Conservation (phyloP, 53 echinoderm and acorn worm species). For the Hippasteria phrygiana region DNA sequence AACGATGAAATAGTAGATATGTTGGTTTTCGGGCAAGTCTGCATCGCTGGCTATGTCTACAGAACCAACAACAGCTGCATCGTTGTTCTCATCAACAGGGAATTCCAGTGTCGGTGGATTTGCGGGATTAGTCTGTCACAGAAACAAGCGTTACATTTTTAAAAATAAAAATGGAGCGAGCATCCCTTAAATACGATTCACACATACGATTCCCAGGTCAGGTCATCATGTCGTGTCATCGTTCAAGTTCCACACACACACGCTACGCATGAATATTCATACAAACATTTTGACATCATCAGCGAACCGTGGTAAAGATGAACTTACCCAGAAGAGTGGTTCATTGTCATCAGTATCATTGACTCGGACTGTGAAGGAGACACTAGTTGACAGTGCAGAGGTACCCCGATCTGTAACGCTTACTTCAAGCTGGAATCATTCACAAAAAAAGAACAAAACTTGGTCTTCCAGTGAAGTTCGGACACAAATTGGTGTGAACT, state of each 20-base stretch:
- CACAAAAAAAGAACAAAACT: background rate
- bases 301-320: too few species aligned
- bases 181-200: too few species aligned
- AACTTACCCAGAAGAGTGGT: slow-evolving; percentile 74
- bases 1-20: slow-evolving; percentile 81
- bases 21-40: slow-evolving; percentile 50
- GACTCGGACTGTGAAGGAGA: slow-evolving; percentile 72
- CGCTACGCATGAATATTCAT: too few species aligned
- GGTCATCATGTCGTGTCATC: too few species aligned
- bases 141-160: background rate
- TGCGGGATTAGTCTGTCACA: slow-evolving; percentile 13
- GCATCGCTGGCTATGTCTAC: slow-evolving; percentile 68
- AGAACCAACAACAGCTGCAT: slow-evolving; percentile 49
- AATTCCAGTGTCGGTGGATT: background rate
- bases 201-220: too few species aligned
- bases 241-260: too few species aligned
- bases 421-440: slow-evolving; percentile 8
- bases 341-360: slow-evolving; percentile 77
- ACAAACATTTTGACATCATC: too few species aligned
- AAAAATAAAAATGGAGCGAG: background rate
- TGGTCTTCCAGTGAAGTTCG: too few species aligned
- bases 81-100: slow-evolving; percentile 38
- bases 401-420: slow-evolving; percentile 21
- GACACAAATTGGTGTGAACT: too few species aligned
- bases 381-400: background rate